Base-by-base conservation (phyloP, 35 echinoderm and acorn worm genomes). In the Heliocidaris erythrogramma region DNA sequence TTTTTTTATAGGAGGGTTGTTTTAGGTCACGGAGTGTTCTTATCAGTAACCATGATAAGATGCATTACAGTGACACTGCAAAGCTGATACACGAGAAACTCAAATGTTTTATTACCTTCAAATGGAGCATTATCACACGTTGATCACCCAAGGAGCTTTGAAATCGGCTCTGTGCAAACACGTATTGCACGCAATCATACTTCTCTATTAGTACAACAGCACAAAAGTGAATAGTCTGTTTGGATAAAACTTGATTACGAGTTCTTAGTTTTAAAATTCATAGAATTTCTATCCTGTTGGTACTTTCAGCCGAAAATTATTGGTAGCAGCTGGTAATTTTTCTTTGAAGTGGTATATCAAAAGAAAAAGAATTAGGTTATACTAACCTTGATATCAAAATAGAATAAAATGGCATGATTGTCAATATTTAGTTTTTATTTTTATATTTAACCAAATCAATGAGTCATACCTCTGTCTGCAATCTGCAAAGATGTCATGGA, bases 111-210 rank as follows among this genome's bases (percentile, higher is more conserved):
- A 78, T 78, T 78, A 78, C 65, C 65, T n/a, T 78, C 27, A 27
- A 27, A 7, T 7, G 65, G 27, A 78, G 65, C 65, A 78, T 78
- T 78, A 78, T 21, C 65, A 29, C 65, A 78, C 65, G 21, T 78
- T 78, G n/a, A 78, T 78, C 65, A 78, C 65, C 8, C 65, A n/a
- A 78, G 0, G 65, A 78, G 65, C n/a, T 78, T 78, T 27, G 27
- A 78, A 78, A 78, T 78, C 65, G 65, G 65, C 27, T 78, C 65
- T 78, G 65, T 78, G 65, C 65, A 78, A 78, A 78, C 27, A 78
- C 18, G 7, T 78, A 78, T 24, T 78, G 65, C 65, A 78, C 65
- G 65, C 65, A 78, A 78, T 78, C 21, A 78, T 78, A 78, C 65
- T 78, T 78, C 65, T 78, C 65, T 78, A 24, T 78, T 21, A 56